These are phyloP conservation scores for Ormyrus nitidulus DNA, from an alignment of 2,888 invertebrate genomes.

Conservation along the genomic window DNA sequence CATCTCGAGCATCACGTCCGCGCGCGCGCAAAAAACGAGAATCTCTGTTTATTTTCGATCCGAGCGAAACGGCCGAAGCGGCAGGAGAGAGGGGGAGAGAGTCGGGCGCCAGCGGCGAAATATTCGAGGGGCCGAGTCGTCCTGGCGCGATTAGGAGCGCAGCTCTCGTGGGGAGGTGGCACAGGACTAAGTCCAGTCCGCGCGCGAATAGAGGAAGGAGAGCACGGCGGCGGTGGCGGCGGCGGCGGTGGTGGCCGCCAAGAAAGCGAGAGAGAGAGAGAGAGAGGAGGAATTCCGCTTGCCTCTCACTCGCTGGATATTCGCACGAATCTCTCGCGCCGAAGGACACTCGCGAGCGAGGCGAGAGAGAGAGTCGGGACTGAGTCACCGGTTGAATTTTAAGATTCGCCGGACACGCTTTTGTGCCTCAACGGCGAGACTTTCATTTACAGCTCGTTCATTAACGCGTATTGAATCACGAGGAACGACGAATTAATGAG, in stretches of 20 bases:
- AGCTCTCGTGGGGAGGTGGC: conserved; percentile 70
- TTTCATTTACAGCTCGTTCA: conserved; percentile 47
- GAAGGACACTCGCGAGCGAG: conserved; percentile 22
- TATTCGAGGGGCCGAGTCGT: conserved; percentile 70
- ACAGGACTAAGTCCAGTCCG: conserved; percentile 65
- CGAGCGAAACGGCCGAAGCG: not conserved
- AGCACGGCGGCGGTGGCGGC: not conserved
- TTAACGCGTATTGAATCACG: conserved; percentile 54
- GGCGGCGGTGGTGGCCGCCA: too few species aligned
- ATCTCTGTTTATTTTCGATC: too few species aligned
- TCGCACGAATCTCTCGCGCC: conserved; percentile 30
- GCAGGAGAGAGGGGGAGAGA: conserved; percentile 8
- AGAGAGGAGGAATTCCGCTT: conserved; percentile 8
- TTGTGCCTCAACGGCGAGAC: conserved; percentile 3
- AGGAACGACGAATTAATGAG: conserved; percentile 47
- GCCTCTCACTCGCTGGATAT: conserved; percentile 47
- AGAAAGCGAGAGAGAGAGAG: conserved; percentile 24
- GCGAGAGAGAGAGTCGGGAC: not conserved
- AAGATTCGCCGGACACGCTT: conserved; percentile 27
- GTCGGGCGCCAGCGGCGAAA: conserved; percentile 61
- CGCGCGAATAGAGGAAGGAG: conserved; percentile 59
- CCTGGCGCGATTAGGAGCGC: conserved; percentile 72
- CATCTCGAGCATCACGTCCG: not conserved
- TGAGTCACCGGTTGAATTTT: conserved; percentile 43
- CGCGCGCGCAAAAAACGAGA: not conserved